Base-by-base conservation (phyloP, 2,888 invertebrate genomes). In the Protophormia terraenovae region DNA sequence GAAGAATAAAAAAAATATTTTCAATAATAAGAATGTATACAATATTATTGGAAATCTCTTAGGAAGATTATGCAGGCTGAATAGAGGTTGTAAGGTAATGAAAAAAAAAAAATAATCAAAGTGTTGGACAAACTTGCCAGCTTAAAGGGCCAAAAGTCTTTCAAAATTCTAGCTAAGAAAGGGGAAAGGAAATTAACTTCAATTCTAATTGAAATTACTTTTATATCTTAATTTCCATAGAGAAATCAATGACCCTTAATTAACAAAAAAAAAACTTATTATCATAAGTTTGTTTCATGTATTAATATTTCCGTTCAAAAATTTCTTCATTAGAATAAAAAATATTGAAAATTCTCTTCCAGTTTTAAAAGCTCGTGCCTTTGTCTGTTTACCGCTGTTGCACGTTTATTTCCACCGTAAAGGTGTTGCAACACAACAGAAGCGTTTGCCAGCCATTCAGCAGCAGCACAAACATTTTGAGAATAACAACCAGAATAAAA, bases 1-100 rank as follows among this genome's bases (percentile, higher is more conserved):
- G n/a, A 41, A 41, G n/a, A 3, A 10, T 16, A 38, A 38, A 27
- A 67, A 10, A 14, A 2, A 22, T 38, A 55, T 66, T 58, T 10
- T 45, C 32, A 58, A 77, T 47, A n/a, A n/a, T n/a, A n/a, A n/a
- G n/a, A n/a, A 19, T 60, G 35, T 72, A 19, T 35, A 32, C 22
- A 64, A 72, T 35, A 84, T 80, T 76, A 76, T 80, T 80, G 72
- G 38, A 53, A 71, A 80, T 41, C 84, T 66, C 66, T 58, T 19
- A 71, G 80, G 71, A n/a, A 72, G 24, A 55, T 50, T 19, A 16
- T 22, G 41, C 16, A 58, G 16, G 6, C 22, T 50, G n/a, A 6
- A 8, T 47, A 2, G 3, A 32, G 29, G 55, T 24, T n/a, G n/a
- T n/a, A n/a, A n/a, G 53, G 0, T 29, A 50, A 2, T 16, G 5